Conservation (phyloP, 2,113 vertebrate genomes). For the Sisor rabdophorus region DNA sequence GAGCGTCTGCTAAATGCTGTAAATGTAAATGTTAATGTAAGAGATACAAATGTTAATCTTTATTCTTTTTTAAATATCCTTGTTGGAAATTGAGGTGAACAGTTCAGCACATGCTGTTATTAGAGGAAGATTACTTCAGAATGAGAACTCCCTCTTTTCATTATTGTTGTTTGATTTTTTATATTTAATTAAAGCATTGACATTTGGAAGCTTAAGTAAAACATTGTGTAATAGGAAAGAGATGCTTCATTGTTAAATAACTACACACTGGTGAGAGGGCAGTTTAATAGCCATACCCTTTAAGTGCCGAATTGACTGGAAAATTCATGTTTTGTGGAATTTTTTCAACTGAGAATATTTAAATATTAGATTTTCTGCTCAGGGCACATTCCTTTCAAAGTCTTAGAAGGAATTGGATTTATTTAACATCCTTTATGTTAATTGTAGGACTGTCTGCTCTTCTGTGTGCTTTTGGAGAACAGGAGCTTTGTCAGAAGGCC, state of each 20-base stretch:
- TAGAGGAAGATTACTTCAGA: not conserved
- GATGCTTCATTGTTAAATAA: not conserved
- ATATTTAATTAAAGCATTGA: not conserved
- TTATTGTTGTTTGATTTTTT: not conserved
- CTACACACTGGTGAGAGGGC: not conserved
- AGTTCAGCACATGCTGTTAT: not conserved
- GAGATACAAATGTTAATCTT: not conserved
- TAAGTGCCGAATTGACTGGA: not conserved
- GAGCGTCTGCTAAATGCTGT: no score
- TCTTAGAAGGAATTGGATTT: slow-evolving; percentile 4
- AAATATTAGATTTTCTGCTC: not conserved
- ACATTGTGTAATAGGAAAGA: no score
- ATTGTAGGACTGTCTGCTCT: slow-evolving; percentile 4
- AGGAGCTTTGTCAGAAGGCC: not conserved
- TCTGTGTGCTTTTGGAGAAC: slow-evolving; percentile 19
- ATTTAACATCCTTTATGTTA: slow-evolving; percentile 6
- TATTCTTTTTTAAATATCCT: not conserved
- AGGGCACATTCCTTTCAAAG: slow-evolving; percentile 1
- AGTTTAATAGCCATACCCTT: slow-evolving; percentile 1
- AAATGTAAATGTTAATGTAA: no score
- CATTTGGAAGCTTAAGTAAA: not conserved
- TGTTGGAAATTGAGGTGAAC: not conserved
- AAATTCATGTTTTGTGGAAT: not conserved
- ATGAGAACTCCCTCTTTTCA: not conserved
- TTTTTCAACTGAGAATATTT: not conserved